Evolutionary conservation across 2,888 invertebrate genomes (phyloP).

Genomic region (Ophion slaviceki): DNA sequence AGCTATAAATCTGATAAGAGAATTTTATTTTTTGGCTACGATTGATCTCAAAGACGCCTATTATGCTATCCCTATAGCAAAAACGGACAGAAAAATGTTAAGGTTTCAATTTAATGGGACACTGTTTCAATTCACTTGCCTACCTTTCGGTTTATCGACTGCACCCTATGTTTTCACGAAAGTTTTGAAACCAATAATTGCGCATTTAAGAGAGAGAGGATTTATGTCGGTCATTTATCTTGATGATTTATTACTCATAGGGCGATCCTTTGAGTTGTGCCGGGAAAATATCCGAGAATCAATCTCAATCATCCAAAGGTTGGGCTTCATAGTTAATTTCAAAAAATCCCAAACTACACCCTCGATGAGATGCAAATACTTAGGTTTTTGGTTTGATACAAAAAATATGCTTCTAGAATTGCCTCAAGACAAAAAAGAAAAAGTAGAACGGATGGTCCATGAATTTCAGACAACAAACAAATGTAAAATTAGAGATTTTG

Average conservation of each 20-base stretch:
- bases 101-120: conserved; percentile 63
- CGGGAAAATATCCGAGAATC: conserved; percentile 18
- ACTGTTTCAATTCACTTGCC: conserved; percentile 69
- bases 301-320: neutral
- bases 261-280: conserved; percentile 1
- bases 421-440: conserved; percentile 5
- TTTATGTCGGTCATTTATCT: conserved; percentile 41
- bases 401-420: conserved; percentile 21
- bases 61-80: conserved; percentile 56
- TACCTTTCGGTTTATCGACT: conserved; percentile 71
- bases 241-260: conserved; percentile 45
- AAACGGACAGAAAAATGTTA: conserved; percentile 66
- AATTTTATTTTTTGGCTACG: conserved; percentile 33
- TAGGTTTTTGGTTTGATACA: conserved; percentile 24
- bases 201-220: conserved; percentile 29
- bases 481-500: conserved; percentile 28
- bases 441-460: neutral
- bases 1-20: neutral
- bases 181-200: conserved; percentile 63
- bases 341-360: conserved; percentile 34
- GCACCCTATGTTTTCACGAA: conserved; percentile 73
- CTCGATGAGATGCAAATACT: conserved; percentile 30
- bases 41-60: conserved; percentile 52
- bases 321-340: conserved; percentile 17
- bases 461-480: neutral